These are phyloP conservation scores for Mylabris sibirica DNA, from an alignment of 2,888 invertebrate genomes.

Conservation along the genomic window DNA sequence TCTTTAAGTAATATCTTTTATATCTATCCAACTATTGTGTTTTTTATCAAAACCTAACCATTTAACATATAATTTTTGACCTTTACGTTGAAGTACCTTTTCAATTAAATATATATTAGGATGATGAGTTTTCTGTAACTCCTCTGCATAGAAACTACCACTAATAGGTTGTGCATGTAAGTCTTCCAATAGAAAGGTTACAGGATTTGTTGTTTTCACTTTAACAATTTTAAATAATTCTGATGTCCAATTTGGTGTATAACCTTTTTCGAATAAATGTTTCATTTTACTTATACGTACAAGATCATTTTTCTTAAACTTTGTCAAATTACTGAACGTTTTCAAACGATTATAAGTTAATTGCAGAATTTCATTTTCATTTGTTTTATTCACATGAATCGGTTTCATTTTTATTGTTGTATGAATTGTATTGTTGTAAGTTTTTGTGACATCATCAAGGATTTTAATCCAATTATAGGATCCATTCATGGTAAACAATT, in stretches of 20 bases:
- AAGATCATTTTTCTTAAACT: constrained; percentile 44
- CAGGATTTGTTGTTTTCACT: constrained; percentile 47
- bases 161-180: constrained; percentile 37
- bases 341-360: constrained; percentile 38
- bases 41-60: constrained; percentile 41
- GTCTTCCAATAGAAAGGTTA: constrained; percentile 49
- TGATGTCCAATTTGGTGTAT: constrained; percentile 51
- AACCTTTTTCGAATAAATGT: constrained; percentile 51
- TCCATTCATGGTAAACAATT: constrained; percentile 45
- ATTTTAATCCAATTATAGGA: constrained; percentile 45
- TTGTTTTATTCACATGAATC: constrained; percentile 48
- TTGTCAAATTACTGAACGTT: constrained; percentile 29
- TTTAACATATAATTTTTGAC: constrained; percentile 39
- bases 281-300: constrained; percentile 51
- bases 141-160: constrained; percentile 47
- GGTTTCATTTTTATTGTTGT: constrained; percentile 51
- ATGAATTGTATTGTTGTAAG: constrained; percentile 52
- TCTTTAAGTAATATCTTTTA: constrained; percentile 20
- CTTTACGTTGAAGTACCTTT: constrained; percentile 40
- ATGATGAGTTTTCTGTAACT: constrained; percentile 41
- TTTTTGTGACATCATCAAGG: constrained; percentile 26
- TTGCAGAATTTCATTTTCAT: constrained; percentile 43
- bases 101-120: constrained; percentile 45
- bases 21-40: constrained; percentile 48
- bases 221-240: constrained; percentile 51